Evolutionary conservation across 2,797 vertebrate genomes (phyloP).

Genomic region (Darevskia mixta): DNA sequence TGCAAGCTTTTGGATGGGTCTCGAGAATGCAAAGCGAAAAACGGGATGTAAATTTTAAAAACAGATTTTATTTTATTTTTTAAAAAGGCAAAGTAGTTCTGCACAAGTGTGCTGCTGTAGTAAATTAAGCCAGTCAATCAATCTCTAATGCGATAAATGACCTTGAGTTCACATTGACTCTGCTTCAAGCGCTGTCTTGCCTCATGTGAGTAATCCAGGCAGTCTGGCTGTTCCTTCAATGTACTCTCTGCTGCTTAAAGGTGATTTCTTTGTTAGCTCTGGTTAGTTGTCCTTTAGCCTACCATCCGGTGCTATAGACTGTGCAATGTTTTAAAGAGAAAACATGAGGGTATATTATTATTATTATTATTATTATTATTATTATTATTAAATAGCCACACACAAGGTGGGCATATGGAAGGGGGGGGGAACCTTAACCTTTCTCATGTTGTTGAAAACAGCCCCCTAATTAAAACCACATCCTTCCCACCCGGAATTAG

Average conservation of each 20-base stretch:
- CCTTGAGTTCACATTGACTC: not conserved
- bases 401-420: constrained; percentile 12
- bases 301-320: not conserved
- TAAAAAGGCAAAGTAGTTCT: not conserved
- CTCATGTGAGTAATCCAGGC: not conserved
- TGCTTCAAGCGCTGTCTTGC: not conserved
- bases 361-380: no score
- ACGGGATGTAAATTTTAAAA: not conserved
- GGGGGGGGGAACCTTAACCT: constrained; percentile 51
- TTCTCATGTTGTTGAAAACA: constrained; percentile 61
- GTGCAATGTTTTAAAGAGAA: constrained; percentile 54
- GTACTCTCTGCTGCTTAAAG: not conserved
- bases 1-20: not conserved
- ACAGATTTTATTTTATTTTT: not conserved
- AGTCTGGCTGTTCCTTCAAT: not conserved
- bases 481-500: constrained; percentile 79
- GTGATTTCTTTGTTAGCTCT: not conserved
- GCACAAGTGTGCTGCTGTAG: not conserved
- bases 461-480: constrained; percentile 81
- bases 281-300: not conserved
- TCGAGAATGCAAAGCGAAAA: not conserved
- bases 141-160: not conserved
- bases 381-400: constrained; percentile 36
- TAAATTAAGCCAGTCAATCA: not conserved
- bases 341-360: not conserved